Base-by-base conservation (phyloP, 2,888 invertebrate species). In the Encarsia formosa region DNA sequence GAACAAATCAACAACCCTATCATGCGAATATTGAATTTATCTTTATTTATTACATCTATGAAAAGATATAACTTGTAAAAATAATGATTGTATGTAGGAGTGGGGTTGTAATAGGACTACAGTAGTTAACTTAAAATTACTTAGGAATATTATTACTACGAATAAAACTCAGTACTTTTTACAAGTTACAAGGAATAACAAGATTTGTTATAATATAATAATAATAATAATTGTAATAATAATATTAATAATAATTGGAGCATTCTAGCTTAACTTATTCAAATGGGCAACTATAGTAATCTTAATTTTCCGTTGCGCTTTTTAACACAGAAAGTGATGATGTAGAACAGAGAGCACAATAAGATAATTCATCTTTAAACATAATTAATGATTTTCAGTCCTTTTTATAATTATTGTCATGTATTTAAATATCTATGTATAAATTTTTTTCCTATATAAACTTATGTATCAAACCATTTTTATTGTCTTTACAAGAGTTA, bases 131-230 rank as follows among this genome's bases (percentile, higher is more conserved):
- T 65, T 66, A 65, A 64, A 53, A 62, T 70, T 65, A 66, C 64
- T 67, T 69, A 68, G 58, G 56, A 59, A 64, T n/a, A 61, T 67
- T 68, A 59, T 70, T 69, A 70, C 69, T 68, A 68, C 68, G 69
- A 70, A 72, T 73, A 71, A 73, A 73, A 73, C 68, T 73, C 71
- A 73, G 73, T 73, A 73, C 73, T 73, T 73, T 73, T 73, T 73
- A 73, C 73, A 73, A 68, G 66, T 69, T 73, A 69, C 68, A 73
- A 71, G 68, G 66, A 68, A 73, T 73, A 73, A 73, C 73, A 73
- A 73, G 67, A 65, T 71, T 61, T 68, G 68, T 67, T 63, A 62
- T 43, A 32, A 31, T 29, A 67, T 65, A 49, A 49, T 48, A 37
- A 41, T 52, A 48, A 42, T 53, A 43, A 64, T 40, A 24, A 19